These are phyloP conservation scores for Chlorospingus semifuscus DNA, from an alignment of 2,797 vertebrate genomes.

Conservation along the genomic window DNA sequence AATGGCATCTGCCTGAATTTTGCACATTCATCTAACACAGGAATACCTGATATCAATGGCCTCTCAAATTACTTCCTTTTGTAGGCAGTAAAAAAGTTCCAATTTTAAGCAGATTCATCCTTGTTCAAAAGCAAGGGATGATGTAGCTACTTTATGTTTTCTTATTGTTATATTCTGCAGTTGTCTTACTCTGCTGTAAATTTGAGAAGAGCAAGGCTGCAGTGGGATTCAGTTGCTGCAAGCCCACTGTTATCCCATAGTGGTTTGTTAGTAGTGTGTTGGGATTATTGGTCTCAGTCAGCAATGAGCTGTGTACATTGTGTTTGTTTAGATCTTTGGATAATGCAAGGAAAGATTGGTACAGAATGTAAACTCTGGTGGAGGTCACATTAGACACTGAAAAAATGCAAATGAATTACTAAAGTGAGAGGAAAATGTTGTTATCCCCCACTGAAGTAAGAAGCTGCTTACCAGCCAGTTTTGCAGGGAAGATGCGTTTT, in stretches of 20 bases:
- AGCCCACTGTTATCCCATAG: neutral
- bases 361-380: neutral
- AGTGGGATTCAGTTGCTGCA: neutral
- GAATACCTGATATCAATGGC: neutral
- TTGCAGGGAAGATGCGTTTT: neutral
- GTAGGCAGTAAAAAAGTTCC: neutral
- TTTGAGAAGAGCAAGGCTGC: neutral
- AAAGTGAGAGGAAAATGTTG: neutral
- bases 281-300: neutral
- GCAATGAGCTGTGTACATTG: neutral
- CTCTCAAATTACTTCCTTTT: neutral
- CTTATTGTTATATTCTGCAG: neutral
- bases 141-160: rapidly evolving
- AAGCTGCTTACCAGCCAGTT: constrained; percentile 8
- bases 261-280: neutral
- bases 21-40: neutral
- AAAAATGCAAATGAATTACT: constrained; percentile 29
- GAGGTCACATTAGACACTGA: neutral
- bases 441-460: neutral
- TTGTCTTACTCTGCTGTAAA: neutral
- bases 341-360: neutral
- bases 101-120: neutral
- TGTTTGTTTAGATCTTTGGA: neutral
- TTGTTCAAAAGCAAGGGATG: neutral
- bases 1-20: neutral